Evolutionary conservation across 2,113 vertebrate species (phyloP).

Genomic region (Tamias sibiricus): DNA sequence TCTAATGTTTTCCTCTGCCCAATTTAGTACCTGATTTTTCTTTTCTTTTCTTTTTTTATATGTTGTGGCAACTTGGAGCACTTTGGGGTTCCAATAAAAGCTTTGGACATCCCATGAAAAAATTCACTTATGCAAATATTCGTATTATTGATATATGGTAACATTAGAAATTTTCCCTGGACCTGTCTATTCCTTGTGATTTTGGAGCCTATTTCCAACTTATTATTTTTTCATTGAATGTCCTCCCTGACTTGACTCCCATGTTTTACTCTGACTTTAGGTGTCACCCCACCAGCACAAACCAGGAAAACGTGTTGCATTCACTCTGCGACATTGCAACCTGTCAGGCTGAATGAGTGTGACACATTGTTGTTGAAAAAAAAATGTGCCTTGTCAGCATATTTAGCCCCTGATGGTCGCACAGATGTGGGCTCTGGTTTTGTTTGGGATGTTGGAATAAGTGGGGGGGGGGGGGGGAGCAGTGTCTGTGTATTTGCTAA

Average conservation of each 20-base stretch:
- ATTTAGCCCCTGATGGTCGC: rapidly evolving
- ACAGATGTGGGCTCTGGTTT: rapidly evolving
- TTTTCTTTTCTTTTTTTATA: neutral
- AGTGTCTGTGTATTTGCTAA: neutral
- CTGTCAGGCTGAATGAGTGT: rapidly evolving
- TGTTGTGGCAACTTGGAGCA: neutral
- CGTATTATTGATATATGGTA: too few species aligned
- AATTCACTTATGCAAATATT: neutral
- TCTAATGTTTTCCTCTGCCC: neutral
- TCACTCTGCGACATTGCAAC: too few species aligned
- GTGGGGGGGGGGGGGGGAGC: rapidly evolving
- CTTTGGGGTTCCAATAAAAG: neutral
- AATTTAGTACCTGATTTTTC: rapidly evolving
- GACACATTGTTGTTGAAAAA: neutral
- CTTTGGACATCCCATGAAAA: neutral
- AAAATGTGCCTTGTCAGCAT: rapidly evolving
- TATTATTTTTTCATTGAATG: neutral
- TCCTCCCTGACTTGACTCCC: rapidly evolving
- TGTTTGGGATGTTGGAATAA: neutral
- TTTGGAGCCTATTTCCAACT: rapidly evolving
- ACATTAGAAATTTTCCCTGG: neutral
- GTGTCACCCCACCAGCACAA: rapidly evolving
- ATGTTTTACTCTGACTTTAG: neutral
- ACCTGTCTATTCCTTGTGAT: neutral
- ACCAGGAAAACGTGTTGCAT: rapidly evolving